Evolutionary conservation across 1,140 invertebrate species (phyloP).

Genomic region (Hormaphis cornu): DNA sequence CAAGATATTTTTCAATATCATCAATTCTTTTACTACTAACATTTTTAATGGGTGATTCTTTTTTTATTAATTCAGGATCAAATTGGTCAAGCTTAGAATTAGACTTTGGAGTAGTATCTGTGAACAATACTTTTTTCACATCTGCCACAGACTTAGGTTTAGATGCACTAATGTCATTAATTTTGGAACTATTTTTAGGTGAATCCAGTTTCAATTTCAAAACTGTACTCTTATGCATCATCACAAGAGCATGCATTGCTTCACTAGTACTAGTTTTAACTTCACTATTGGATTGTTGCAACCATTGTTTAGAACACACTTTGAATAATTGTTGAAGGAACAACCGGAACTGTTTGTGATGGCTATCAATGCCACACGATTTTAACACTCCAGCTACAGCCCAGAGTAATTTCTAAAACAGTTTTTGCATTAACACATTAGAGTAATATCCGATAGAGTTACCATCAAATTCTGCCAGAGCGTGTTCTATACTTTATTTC

Average conservation of each 20-base stretch:
- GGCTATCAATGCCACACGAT: constrained; percentile 12
- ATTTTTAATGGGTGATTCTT: background rate
- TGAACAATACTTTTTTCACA: constrained; percentile 26
- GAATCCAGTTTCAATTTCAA: constrained; percentile 4
- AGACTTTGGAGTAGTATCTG: background rate
- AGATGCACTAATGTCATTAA: background rate
- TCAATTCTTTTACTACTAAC: background rate
- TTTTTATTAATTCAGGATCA: background rate
- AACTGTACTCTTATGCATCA: constrained; percentile 15
- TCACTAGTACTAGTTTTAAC: constrained; percentile 21
- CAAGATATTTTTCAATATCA: background rate
- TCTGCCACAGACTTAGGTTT: constrained; percentile 12
- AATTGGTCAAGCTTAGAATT: background rate
- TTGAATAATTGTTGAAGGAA: constrained; percentile 27
- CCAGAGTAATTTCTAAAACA: constrained; percentile 27
- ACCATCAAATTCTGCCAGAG: too few species aligned
- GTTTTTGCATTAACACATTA: background rate
- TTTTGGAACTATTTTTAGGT: background rate
- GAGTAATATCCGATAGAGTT: too few species aligned
- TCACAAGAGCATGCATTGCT: constrained; percentile 17
- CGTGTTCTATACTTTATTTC: too few species aligned
- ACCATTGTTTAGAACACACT: constrained; percentile 30
- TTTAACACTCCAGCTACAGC: constrained; percentile 28
- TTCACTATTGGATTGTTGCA: background rate
- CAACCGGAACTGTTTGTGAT: constrained; percentile 16